Evolutionary conservation across 2,113 vertebrate species (phyloP).

Genomic region (Petromus typicus): DNA sequence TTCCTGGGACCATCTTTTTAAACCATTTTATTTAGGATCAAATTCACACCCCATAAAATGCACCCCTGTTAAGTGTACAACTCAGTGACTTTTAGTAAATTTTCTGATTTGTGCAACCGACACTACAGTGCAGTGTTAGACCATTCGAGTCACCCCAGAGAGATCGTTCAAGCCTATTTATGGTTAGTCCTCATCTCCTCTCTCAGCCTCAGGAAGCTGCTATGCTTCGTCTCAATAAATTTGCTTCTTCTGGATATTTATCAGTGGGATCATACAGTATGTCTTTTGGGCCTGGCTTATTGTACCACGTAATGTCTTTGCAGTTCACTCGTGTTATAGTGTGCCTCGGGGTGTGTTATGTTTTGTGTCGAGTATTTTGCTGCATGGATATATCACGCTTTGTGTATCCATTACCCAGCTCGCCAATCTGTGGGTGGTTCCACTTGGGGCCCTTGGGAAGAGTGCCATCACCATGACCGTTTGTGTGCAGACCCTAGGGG

Average conservation of each 20-base stretch:
- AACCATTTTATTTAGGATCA: background rate
- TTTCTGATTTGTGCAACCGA: background rate
- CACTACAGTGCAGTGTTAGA: background rate
- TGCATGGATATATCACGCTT: rapidly evolving
- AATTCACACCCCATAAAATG: background rate
- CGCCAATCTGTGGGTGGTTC: rapidly evolving
- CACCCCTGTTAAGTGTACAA: background rate
- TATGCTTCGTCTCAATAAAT: background rate
- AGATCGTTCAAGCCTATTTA: background rate
- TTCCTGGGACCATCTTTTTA: background rate
- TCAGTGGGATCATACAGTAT: background rate
- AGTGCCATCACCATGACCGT: rapidly evolving
- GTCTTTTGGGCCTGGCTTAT: background rate
- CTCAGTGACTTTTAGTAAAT: background rate
- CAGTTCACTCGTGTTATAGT: background rate
- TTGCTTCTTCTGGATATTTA: background rate
- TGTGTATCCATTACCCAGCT: rapidly evolving
- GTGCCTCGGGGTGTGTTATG: background rate
- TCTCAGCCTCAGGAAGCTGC: background rate
- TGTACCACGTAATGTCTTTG: background rate
- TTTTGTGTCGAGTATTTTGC: no score
- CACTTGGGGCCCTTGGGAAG: rapidly evolving
- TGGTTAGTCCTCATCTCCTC: background rate
- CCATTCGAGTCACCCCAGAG: background rate
- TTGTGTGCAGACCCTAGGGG: rapidly evolving